These are phyloP conservation scores for Plecotus auritus DNA, from an alignment of 2,113 vertebrate species.

Conservation along the genomic window DNA sequence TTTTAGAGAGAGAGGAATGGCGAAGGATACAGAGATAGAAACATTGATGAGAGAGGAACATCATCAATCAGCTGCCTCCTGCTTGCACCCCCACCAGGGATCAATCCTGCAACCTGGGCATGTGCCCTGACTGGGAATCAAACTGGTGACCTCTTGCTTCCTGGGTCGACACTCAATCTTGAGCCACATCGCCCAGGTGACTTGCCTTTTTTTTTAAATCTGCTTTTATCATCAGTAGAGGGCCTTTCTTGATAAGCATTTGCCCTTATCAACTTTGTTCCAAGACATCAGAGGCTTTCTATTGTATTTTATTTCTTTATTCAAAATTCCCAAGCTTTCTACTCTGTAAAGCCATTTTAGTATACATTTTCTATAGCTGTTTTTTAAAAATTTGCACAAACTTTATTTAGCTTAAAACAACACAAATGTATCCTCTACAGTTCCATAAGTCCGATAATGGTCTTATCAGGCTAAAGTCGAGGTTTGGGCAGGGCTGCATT, in stretches of 20 bases:
- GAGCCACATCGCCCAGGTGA: too few relatives aligned
- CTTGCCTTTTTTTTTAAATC: neutral
- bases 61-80: too few relatives aligned
- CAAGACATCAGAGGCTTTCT: neutral
- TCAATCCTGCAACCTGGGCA: too few relatives aligned
- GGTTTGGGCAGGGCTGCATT: neutral
- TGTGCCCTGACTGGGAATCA: too few relatives aligned
- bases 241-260: neutral
- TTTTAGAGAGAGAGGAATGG: too few relatives aligned
- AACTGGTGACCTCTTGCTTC: too few relatives aligned
- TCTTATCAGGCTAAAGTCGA: neutral
- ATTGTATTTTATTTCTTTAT: neutral
- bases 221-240: neutral
- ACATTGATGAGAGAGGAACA: too few relatives aligned
- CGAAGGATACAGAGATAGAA: too few relatives aligned
- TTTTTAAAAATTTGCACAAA: neutral
- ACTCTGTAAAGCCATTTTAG: neutral
- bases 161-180: too few relatives aligned
- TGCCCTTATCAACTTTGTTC: constrained; percentile 8
- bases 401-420: neutral
- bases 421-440: neutral
- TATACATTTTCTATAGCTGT: neutral
- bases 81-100: too few relatives aligned
- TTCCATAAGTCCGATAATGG: neutral
- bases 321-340: neutral